A percentile compares a stretch with the other conserved stretches of the same genome.
phyloP scores from a whole-genome alignment of 2,113 vertebrate genomes.

The Pundamilia nyererei region DNA sequence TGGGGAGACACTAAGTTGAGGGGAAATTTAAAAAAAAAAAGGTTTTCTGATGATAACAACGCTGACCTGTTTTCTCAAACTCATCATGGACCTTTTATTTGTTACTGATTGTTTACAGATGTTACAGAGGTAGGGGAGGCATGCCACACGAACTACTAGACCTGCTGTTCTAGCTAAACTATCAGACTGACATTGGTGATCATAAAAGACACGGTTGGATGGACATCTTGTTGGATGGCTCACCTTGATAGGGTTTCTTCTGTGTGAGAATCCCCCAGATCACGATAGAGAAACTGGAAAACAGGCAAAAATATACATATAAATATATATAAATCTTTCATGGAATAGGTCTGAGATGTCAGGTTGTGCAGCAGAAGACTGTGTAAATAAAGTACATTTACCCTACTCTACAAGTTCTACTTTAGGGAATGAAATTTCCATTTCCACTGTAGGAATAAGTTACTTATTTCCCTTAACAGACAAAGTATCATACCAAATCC shows the following conservation, averaged over 20 bases:
- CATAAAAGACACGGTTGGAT: background rate
- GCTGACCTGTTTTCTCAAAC: background rate
- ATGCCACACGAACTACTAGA: background rate
- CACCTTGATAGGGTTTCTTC: conserved; percentile 96
- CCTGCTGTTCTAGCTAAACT: background rate
- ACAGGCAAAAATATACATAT: background rate
- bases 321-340: accelerated
- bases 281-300: conserved; percentile 88
- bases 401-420: accelerated
- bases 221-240: background rate
- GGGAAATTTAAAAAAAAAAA: accelerated
- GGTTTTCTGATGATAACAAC: background rate
- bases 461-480: background rate
- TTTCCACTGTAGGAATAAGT: background rate
- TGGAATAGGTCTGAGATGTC: background rate
- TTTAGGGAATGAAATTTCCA: background rate
- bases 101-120: background rate
- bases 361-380: background rate
- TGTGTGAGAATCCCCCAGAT: conserved; percentile 96
- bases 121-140: background rate
- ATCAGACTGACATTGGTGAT: background rate
- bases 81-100: accelerated
- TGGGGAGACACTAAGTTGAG: background rate
- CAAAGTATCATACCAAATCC: background rate
- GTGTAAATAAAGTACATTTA: background rate